Conservation (phyloP, 2,888 invertebrate species). For the Cylindroiulus punctatus region DNA sequence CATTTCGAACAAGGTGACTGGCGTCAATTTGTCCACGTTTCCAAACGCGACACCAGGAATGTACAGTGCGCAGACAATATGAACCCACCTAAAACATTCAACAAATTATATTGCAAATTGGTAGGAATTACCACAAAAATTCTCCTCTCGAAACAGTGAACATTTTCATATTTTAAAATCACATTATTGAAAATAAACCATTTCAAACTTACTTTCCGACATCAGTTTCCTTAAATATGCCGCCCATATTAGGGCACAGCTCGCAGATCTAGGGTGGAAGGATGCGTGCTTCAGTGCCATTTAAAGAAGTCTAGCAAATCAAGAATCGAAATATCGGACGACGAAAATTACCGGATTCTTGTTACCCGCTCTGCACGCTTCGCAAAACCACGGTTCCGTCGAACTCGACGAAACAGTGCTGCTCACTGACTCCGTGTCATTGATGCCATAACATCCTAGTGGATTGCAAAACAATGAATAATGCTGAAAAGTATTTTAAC, state of each 20-base stretch:
- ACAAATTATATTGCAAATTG: no score
- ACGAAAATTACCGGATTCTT: constrained; percentile 74
- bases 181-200: constrained; percentile 1
- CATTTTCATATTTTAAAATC: neutral
- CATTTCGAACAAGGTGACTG: constrained; percentile 94
- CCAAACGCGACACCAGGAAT: constrained; percentile 97
- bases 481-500: no score
- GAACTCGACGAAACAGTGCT: constrained; percentile 94
- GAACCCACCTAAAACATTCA: constrained; percentile 79
- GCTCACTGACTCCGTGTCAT: constrained; percentile 88
- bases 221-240: constrained; percentile 95
- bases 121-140: no score
- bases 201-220: constrained; percentile 76
- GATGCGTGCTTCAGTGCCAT: no score
- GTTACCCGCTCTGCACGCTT: constrained; percentile 93
- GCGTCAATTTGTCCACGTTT: constrained; percentile 87
- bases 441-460: constrained; percentile 93
- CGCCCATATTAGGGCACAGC: constrained; percentile 87
- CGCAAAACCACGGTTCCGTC: constrained; percentile 99
- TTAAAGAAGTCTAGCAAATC: no score
- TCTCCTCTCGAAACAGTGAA: constrained; percentile 26
- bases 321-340: neutral
- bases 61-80: constrained; percentile 96
- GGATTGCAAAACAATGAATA: no score
- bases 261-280: constrained; percentile 81